A percentile compares a stretch with the other conserved stretches of the same genome.
These are phyloP conservation scores for Tupaia chinensis DNA, from an alignment of 2,113 vertebrate species.

Conservation along the genomic window DNA sequence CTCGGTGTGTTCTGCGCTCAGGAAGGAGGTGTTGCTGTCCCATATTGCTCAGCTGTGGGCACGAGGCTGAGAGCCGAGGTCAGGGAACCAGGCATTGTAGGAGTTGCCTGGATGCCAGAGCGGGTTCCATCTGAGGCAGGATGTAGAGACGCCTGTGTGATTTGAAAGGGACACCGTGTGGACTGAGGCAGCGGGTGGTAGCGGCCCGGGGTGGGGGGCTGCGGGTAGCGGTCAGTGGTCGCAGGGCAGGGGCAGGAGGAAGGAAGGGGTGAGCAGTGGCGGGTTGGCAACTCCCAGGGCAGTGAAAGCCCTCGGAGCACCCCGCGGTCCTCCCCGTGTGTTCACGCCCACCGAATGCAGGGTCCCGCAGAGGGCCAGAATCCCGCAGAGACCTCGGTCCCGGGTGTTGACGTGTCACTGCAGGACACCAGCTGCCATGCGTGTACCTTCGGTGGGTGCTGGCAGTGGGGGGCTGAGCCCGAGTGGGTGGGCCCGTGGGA, in stretches of 20 bases:
- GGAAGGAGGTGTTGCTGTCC: accelerated
- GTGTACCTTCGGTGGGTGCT: too few relatives aligned
- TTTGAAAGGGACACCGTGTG: accelerated
- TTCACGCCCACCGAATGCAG: neutral
- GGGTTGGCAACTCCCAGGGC: neutral
- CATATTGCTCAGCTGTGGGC: neutral
- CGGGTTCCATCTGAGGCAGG: neutral
- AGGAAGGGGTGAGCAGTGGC: accelerated
- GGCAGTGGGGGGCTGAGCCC: accelerated
- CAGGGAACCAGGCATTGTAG: accelerated
- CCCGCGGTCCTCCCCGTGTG: too few relatives aligned
- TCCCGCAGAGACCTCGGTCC: too few relatives aligned
- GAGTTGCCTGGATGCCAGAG: accelerated
- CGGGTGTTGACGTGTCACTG: neutral
- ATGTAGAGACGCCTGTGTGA: accelerated
- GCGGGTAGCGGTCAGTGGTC: accelerated
- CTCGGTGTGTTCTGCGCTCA: neutral
- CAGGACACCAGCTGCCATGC: neutral
- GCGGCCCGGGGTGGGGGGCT: too few relatives aligned
- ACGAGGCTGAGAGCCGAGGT: neutral
- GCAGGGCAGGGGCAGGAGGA: too few relatives aligned
- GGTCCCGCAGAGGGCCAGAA: too few relatives aligned
- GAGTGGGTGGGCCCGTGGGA: accelerated
- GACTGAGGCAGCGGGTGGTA: too few relatives aligned
- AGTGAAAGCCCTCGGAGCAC: accelerated